Evolutionary conservation across 2,797 vertebrate genomes (phyloP), one percentile per base, ranked within the genome.

Genomic region (Mormyrus proboscirostris): DNA sequence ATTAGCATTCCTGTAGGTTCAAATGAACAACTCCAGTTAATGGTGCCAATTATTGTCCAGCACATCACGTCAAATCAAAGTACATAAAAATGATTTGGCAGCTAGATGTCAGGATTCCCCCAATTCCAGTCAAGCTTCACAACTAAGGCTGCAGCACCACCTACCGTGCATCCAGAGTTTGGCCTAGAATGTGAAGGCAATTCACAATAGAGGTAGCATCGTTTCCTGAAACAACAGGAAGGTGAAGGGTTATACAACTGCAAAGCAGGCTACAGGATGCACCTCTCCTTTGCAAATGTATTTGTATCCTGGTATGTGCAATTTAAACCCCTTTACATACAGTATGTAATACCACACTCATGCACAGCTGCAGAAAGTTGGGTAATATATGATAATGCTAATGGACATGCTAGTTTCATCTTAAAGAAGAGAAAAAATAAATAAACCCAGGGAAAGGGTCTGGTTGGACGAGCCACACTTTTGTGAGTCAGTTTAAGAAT

Each of bases 141-240:
- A 88, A 53, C 19, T 51, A 19, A 69, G 25, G 44, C 47, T 88
- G 87, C 47, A 88, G 53, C 41, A 25, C 91, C 53, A 65, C 90
- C 92, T 95, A 99, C 98, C 98, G 98, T 0, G 98, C 97, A 93
- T 99, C 98, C 92, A 99, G 95, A 16, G 98, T 99, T 93, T 99
- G 98, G 90, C 97, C 98, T 92, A 99, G 93, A 90, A 99, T 99
- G 92, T 99, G 98, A 90, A 99, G 97, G 92, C 98, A 99, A 95
- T 98, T 99, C 92, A 99, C 98, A 19, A 99, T 99, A 79, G 98
- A 99, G 0, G 96, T 96, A 41, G 98, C 97, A 92, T 99, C 98
- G 9, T 97, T 99, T 90, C 98, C 98, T 99, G 94, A 91, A 90
- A 92, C 82, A 91, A 89, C 33, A 51, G 12, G 4, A 25, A 76